A percentile compares a stretch with the other conserved stretches of the same genome.
Evolutionary conservation across 1,140 invertebrate species (phyloP).

Genomic region (Dinoponera quadriceps): DNA sequence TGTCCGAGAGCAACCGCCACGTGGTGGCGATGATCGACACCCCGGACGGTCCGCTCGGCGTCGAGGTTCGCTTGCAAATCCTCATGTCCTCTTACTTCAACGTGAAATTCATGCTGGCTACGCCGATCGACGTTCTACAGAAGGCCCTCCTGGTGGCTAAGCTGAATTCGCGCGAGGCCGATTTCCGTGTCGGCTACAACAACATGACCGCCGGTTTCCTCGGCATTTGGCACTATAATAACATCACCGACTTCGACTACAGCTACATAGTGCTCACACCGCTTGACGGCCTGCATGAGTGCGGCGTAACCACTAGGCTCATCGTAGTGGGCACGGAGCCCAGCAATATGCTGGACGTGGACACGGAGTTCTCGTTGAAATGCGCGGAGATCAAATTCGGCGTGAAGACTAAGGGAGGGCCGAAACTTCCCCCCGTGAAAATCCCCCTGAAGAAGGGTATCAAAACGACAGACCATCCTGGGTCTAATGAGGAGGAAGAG

Average conservation of each 20-base stretch:
- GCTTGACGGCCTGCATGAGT: conserved; percentile 90
- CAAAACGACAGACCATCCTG: background rate
- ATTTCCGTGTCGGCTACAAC: conserved; percentile 91
- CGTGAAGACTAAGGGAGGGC: conserved; percentile 74
- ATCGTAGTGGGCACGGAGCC: conserved; percentile 81
- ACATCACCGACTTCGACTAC: conserved; percentile 90
- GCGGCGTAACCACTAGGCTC: conserved; percentile 90
- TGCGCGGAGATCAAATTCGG: conserved; percentile 88
- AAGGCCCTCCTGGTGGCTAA: conserved; percentile 88
- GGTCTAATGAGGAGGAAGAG: background rate
- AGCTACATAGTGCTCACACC: conserved; percentile 92
- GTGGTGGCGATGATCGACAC: conserved; percentile 90
- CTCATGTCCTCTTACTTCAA: conserved; percentile 89
- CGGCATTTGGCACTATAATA: conserved; percentile 91
- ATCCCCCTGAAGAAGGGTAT: conserved; percentile 68
- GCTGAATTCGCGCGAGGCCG: conserved; percentile 87
- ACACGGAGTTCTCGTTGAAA: conserved; percentile 89
- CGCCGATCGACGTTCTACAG: conserved; percentile 90
- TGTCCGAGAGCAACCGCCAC: conserved; percentile 89
- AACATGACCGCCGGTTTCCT: conserved; percentile 90
- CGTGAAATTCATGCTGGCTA: conserved; percentile 89
- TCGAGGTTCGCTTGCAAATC: conserved; percentile 87
- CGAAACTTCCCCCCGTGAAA: conserved; percentile 76
- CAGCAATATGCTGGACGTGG: conserved; percentile 86
- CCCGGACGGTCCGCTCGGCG: conserved; percentile 88